Evolutionary conservation across 2,797 vertebrate species (phyloP).

Genomic region (Rhyacichthys aspro): DNA sequence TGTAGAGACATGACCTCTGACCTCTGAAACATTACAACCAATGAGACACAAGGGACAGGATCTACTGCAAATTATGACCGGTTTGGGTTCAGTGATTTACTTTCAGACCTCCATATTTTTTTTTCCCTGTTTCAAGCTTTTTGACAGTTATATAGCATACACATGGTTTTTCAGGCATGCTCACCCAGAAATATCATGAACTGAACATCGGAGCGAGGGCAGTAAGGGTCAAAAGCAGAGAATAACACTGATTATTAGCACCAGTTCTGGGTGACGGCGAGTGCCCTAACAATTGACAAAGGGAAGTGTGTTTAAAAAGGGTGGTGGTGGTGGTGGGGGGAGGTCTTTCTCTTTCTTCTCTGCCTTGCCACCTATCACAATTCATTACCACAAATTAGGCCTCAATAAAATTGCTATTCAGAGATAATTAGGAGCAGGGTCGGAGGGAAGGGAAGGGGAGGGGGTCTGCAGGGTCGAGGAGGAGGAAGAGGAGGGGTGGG

Average conservation of each 20-base stretch:
- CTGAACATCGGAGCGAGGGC: slow-evolving; percentile 24
- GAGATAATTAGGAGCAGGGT: slow-evolving; percentile 86
- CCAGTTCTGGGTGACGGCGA: slow-evolving; percentile 43
- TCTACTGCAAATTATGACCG: too few relatives aligned
- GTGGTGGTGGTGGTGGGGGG: slow-evolving; percentile 5
- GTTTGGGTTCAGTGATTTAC: too few relatives aligned
- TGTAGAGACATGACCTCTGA: too few relatives aligned
- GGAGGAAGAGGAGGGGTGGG: slow-evolving; percentile 32
- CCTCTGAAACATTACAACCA: too few relatives aligned
- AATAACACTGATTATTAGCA: slow-evolving; percentile 54
- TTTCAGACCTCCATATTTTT: too few relatives aligned
- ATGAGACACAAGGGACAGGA: too few relatives aligned
- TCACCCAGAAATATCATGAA: slow-evolving; percentile 15
- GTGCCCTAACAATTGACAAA: slow-evolving; percentile 50
- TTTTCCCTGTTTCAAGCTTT: too few relatives aligned
- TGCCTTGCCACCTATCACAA: slow-evolving; percentile 85
- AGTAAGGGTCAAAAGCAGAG: slow-evolving; percentile 54
- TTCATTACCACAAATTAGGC: slow-evolving; percentile 90
- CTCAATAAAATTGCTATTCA: slow-evolving; percentile 91
- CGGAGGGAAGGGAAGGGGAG: slow-evolving; percentile 44
- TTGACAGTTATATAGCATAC: background rate
- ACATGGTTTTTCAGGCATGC: background rate
- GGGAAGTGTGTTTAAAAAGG: slow-evolving; percentile 23
- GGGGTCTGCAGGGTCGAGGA: slow-evolving; percentile 38
- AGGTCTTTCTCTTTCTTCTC: slow-evolving; percentile 74